Percentiles rank a stretch among this genome's conserved stretches.
phyloP scores from a whole-genome alignment of 2,113 vertebrate genomes.

The Pseudorasbora parva region DNA sequence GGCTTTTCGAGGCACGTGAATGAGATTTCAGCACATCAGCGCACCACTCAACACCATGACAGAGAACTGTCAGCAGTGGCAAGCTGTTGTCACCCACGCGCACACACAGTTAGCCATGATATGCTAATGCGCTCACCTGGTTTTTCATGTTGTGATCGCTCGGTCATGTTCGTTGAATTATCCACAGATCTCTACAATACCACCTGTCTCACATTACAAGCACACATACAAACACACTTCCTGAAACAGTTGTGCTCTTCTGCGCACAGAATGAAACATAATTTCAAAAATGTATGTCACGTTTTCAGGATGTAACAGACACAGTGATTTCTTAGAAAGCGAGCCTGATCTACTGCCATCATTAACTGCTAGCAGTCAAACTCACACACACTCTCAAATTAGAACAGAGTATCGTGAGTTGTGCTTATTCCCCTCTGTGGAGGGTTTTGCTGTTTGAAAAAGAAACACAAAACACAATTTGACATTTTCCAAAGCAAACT shows the following conservation, averaged over 20 bases:
- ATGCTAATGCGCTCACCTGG: conserved; percentile 15
- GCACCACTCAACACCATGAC: neutral
- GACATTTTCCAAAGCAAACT: neutral
- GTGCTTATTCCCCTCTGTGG: neutral
- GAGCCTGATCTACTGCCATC: neutral
- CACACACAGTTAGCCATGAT: neutral
- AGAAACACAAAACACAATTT: neutral
- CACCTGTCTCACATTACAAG: conserved; percentile 11
- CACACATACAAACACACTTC: conserved; percentile 22
- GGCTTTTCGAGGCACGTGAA: neutral
- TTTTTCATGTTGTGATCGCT: conserved; percentile 4
- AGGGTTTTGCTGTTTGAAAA: neutral
- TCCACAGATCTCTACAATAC: neutral
- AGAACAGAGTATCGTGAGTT: neutral
- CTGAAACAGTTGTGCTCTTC: neutral
- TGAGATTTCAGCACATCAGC: neutral
- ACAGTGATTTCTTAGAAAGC: conserved; percentile 19
- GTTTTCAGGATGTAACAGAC: conserved; percentile 44
- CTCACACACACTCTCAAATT: neutral
- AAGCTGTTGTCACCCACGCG: neutral
- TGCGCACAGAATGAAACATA: neutral
- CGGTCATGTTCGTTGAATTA: conserved; percentile 39
- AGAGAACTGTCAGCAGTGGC: neutral
- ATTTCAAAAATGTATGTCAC: conserved; percentile 17
- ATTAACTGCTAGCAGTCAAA: neutral